Conservation (phyloP, 2,797 vertebrate species). For the Apogon talboti region DNA sequence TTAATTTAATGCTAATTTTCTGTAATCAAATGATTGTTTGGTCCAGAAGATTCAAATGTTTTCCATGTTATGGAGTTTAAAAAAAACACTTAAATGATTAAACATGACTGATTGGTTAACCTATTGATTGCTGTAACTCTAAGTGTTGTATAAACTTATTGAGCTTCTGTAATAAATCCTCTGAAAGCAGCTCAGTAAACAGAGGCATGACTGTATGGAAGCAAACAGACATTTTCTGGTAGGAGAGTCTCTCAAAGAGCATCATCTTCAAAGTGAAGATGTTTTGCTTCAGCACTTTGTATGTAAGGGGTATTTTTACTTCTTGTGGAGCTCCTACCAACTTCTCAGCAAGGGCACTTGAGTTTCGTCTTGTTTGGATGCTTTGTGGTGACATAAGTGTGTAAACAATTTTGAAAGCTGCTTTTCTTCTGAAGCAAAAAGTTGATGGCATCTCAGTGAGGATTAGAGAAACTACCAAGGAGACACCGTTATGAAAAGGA, state of each 20-base stretch:
- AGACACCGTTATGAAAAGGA: slow-evolving; percentile 24
- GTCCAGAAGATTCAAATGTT: too few relatives aligned
- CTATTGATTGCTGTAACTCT: too few relatives aligned
- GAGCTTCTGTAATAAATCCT: too few relatives aligned
- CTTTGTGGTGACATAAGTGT: neutral
- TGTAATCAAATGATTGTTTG: too few relatives aligned
- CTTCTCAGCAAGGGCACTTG: slow-evolving; percentile 21
- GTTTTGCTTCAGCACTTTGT: slow-evolving; percentile 23
- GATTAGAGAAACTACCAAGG: slow-evolving; percentile 10
- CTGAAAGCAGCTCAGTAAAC: too few relatives aligned
- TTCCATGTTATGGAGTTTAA: too few relatives aligned
- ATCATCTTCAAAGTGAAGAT: slow-evolving; percentile 43
- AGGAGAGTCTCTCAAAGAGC: slow-evolving; percentile 14
- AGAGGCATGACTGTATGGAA: neutral
- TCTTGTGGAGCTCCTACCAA: slow-evolving; percentile 20
- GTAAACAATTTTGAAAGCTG: slow-evolving; percentile 21
- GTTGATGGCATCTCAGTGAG: slow-evolving; percentile 18
- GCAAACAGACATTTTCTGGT: slow-evolving; percentile 7
- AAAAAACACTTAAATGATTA: too few relatives aligned
- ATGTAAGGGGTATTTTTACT: slow-evolving; percentile 13
- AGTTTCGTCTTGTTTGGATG: slow-evolving; percentile 24
- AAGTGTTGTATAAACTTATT: too few relatives aligned
- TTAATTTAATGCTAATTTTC: too few relatives aligned
- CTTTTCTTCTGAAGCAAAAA: slow-evolving; percentile 33
- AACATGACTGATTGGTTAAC: too few relatives aligned